These are phyloP conservation scores for Calephelis nemesis DNA, from an alignment of 1,140 invertebrate genomes.

Conservation along the genomic window DNA sequence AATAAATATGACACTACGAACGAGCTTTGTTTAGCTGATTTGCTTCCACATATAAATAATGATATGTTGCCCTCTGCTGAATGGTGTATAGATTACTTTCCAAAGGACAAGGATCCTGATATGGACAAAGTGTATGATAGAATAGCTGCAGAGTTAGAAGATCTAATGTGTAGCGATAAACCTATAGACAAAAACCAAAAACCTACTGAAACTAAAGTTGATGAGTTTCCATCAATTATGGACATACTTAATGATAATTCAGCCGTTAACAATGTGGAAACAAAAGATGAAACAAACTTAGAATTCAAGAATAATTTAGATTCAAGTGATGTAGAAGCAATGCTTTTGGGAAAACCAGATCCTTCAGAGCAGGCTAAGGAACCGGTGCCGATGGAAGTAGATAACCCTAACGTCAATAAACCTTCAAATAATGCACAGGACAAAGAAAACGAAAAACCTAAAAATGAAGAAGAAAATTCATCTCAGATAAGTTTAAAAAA, in stretches of 20 bases:
- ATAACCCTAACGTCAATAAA: slow-evolving; percentile 49
- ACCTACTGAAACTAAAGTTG: slow-evolving; percentile 48
- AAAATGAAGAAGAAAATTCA: slow-evolving; percentile 27
- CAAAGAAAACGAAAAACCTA: slow-evolving; percentile 36
- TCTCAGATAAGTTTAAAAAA: slow-evolving; percentile 18
- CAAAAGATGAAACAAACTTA: slow-evolving; percentile 49
- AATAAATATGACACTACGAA: slow-evolving; percentile 48
- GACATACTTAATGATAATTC: slow-evolving; percentile 74
- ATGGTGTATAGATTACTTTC: slow-evolving; percentile 73
- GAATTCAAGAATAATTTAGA: slow-evolving; percentile 59
- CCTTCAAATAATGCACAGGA: slow-evolving; percentile 57
- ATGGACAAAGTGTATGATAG: slow-evolving; percentile 75
- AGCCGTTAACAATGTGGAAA: slow-evolving; percentile 36
- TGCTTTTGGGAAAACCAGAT: slow-evolving; percentile 58
- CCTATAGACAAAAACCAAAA: slow-evolving; percentile 33
- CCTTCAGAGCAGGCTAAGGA: slow-evolving; percentile 34
- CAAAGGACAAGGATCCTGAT: slow-evolving; percentile 59
- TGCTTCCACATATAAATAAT: slow-evolving; percentile 59
- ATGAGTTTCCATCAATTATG: slow-evolving; percentile 78
- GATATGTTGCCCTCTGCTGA: slow-evolving; percentile 65
- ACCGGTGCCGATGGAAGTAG: slow-evolving; percentile 60
- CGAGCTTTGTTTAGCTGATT: slow-evolving; percentile 49
- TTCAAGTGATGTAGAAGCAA: slow-evolving; percentile 72
- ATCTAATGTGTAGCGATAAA: slow-evolving; percentile 72
- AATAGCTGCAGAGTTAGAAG: slow-evolving; percentile 75